Evolutionary conservation across 2,113 vertebrate species (phyloP), one percentile per base, ranked within the genome.

Genomic region (Equus quagga): DNA sequence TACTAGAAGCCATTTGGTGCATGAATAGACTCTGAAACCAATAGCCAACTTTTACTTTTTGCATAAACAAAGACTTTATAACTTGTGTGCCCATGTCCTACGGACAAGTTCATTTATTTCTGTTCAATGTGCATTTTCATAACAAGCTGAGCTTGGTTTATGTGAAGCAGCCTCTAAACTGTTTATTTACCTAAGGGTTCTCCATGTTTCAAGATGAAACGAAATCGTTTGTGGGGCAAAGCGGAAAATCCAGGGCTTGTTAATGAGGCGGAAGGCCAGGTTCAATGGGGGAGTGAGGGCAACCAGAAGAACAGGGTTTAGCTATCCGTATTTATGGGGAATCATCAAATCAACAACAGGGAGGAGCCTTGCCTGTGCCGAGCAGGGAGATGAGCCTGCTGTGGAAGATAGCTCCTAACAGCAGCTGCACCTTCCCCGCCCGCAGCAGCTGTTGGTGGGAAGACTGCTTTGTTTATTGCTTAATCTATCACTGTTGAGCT

Each of bases 401-500:
- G 65, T 26, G 18, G 70, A 78, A 49, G 24, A 89, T 65, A 1
- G 0, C 91, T 96, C 70, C 65, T 70, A 28, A 23, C 26, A 87
- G 91, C 91, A 84, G 28, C 93, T 46, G 83, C 8, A 36, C 90
- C 94, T 78, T 92, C 81, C 65, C 58, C 70, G 84, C 78, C 65
- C n/a, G 91, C 73, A 75, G 85, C 73, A 79, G 89, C 72, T 44
- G 2, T 56, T 65, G 95, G 82, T 94, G 92, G 86, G 92, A 64
- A 93, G 56, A 70, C 69, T 76, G 95, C 92, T 94, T 91, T 97
- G 95, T 97, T 98, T 97, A 97, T 94, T 97, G 91, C 96, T 98
- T 98, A 97, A 95, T 97, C 97, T 97, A 97, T 98, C 97, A 98
- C 62, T 86, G 95, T 78, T 95, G 98, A 98, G 96, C 72, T 94